Percentiles rank a stretch among this genome's conserved stretches.
Evolutionary conservation across 2,888 invertebrate genomes (phyloP).

Genomic region (Lydus trimaculatus): DNA sequence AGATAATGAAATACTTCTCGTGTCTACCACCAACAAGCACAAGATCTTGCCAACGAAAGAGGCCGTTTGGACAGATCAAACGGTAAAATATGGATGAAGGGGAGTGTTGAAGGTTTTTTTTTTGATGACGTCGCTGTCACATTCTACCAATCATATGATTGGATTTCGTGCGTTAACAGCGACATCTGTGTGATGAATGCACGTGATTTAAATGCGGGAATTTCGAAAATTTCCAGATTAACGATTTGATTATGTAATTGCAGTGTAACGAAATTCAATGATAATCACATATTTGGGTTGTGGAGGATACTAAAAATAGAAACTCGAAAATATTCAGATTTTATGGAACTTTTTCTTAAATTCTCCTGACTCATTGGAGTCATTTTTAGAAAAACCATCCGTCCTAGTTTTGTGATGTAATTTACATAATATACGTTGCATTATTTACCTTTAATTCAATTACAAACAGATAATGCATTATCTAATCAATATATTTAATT

Average conservation of each 20-base stretch:
- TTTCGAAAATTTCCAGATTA: neutral
- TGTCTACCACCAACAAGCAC: constrained; percentile 14
- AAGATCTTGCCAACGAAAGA: constrained; percentile 28
- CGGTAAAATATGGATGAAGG: constrained; percentile 20
- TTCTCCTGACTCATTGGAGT: neutral
- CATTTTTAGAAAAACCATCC: neutral
- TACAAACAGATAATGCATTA: neutral
- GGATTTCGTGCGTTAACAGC: constrained; percentile 1
- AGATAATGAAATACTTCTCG: neutral
- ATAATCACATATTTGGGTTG: neutral
- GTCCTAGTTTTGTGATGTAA: neutral
- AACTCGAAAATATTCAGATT: too few species aligned
- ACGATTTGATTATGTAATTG: neutral
- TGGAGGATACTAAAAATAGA: too few species aligned
- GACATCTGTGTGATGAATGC: constrained; percentile 15
- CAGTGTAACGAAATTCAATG: neutral
- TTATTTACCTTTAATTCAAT: neutral
- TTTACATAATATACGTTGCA: too few species aligned
- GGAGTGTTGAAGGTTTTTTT: neutral
- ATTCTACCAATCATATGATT: constrained; percentile 21
- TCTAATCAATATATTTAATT: neutral
- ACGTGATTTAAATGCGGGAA: constrained; percentile 20
- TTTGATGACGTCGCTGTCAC: constrained; percentile 27
- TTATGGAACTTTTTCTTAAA: neutral
- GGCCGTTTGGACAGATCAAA: constrained; percentile 28